Percentiles rank a stretch among this genome's conserved stretches.
Evolutionary conservation across 2,113 vertebrate genomes (phyloP).

Genomic region (Raja brachyura): DNA sequence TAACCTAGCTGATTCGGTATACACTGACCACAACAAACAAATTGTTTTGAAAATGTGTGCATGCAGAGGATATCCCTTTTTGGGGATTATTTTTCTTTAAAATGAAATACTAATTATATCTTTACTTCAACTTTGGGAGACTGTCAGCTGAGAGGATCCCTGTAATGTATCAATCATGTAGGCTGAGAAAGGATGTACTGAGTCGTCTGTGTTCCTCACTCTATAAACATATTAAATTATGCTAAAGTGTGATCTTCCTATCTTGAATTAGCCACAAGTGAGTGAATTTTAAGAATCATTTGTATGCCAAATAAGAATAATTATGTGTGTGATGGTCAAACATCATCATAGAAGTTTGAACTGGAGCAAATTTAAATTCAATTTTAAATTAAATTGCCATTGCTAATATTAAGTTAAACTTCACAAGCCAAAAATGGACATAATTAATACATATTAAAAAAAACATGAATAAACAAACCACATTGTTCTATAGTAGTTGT

Average conservation of each 20-base stretch:
- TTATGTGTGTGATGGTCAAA: background rate
- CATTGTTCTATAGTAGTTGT: background rate
- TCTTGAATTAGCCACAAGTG: background rate
- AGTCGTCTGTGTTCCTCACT: background rate
- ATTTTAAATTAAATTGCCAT: constrained; percentile 24
- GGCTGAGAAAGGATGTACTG: background rate
- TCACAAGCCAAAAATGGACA: constrained; percentile 11
- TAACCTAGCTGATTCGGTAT: background rate
- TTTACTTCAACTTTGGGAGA: background rate
- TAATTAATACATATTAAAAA: constrained; percentile 3
- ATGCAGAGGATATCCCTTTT: background rate
- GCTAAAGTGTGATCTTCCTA: no score
- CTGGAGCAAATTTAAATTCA: background rate
- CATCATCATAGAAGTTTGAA: background rate
- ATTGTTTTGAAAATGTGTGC: background rate
- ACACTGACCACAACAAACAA: background rate
- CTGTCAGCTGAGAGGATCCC: background rate
- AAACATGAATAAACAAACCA: constrained; percentile 27
- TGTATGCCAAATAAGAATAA: background rate
- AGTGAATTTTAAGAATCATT: constrained; percentile 23
- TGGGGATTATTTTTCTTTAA: constrained; percentile 5
- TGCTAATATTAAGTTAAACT: background rate
- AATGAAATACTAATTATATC: constrained; percentile 7
- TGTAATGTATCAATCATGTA: background rate
- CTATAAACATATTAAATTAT: background rate